Evolutionary conservation across 1,140 invertebrate genomes (phyloP).

Genomic region (Acyrthosiphon pisum): DNA sequence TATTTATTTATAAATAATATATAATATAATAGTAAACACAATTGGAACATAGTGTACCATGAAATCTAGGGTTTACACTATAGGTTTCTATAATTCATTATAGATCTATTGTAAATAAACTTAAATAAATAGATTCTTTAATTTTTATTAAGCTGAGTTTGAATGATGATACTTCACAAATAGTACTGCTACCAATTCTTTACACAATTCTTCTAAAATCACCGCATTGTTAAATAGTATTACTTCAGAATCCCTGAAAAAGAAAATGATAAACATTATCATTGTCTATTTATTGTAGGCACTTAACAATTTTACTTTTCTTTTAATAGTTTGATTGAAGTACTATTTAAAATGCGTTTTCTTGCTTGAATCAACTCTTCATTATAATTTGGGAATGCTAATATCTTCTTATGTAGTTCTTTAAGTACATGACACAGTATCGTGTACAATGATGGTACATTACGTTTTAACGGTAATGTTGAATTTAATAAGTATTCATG

Average conservation of each 20-base stretch:
- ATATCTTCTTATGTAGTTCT: conserved; percentile 31
- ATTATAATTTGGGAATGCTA: conserved; percentile 29
- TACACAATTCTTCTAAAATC: conserved; percentile 37
- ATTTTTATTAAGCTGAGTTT: background rate
- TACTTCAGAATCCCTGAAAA: background rate
- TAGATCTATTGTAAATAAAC: background rate
- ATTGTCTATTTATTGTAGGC: background rate
- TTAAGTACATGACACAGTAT: conserved; percentile 27
- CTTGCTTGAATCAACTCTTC: conserved; percentile 15
- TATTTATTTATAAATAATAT: background rate
- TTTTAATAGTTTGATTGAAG: background rate
- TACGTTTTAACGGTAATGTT: conserved; percentile 50
- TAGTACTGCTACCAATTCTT: conserved; percentile 34
- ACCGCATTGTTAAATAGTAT: background rate
- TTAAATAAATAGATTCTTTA: background rate
- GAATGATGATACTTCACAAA: conserved; percentile 48
- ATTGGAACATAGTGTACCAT: background rate
- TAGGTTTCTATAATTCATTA: background rate
- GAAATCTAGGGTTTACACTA: background rate
- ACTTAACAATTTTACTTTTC: conserved; percentile 22
- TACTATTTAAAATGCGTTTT: conserved; percentile 32
- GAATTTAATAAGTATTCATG: conserved; percentile 53
- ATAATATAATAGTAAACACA: background rate
- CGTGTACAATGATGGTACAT: conserved; percentile 31
- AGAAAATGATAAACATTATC: background rate